Percentiles rank a stretch among this genome's conserved stretches.
Evolutionary conservation across 2,113 vertebrate genomes (phyloP).

Genomic region (Noctilio leporinus): DNA sequence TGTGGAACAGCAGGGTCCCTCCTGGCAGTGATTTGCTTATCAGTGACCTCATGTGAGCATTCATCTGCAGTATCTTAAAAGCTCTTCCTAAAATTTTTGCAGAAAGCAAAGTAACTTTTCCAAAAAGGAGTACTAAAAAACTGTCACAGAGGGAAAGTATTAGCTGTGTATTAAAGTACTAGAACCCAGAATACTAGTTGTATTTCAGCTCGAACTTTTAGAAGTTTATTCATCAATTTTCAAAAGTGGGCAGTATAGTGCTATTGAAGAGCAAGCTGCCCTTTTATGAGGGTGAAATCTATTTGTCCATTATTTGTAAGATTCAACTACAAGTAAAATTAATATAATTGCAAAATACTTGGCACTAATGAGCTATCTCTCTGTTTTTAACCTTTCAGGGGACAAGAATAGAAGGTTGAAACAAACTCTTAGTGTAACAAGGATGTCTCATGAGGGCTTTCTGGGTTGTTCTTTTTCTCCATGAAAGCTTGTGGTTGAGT

Average conservation of each 20-base stretch:
- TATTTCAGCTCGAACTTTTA: neutral
- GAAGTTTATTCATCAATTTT: neutral
- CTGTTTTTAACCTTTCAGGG: neutral
- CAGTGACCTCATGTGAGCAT: neutral
- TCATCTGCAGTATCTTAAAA: neutral
- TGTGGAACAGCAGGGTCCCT: neutral
- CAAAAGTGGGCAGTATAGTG: neutral
- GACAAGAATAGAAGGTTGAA: neutral
- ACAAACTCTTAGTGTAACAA: neutral
- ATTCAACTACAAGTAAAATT: neutral
- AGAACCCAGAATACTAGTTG: neutral
- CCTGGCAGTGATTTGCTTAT: neutral
- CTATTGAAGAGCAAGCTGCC: neutral
- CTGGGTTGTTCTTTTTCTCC: neutral
- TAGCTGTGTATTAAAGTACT: neutral
- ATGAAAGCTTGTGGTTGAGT: conserved; percentile 54
- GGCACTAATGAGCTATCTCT: neutral
- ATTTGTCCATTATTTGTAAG: neutral
- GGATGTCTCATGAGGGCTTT: neutral
- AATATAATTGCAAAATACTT: neutral
- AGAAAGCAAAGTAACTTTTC: neutral
- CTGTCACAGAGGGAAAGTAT: neutral
- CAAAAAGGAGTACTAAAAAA: neutral
- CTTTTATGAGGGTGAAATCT: neutral
- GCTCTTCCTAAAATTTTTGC: neutral